Conservation (phyloP, 2,113 vertebrate species). For the Panthera tigris region DNA sequence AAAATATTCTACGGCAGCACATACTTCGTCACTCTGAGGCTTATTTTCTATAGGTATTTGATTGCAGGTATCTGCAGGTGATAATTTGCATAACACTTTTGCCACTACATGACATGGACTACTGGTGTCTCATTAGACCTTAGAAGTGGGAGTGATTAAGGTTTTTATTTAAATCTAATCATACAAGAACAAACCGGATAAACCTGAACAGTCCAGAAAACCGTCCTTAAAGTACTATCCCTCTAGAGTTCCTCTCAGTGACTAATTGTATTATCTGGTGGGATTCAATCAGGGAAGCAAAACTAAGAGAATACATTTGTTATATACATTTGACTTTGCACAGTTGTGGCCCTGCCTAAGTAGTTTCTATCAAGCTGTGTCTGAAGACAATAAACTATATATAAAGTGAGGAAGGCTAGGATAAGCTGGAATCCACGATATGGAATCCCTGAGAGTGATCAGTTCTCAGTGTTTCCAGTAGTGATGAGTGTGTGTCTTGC, state of each 20-base stretch:
- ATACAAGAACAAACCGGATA: background rate
- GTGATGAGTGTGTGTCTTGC: background rate
- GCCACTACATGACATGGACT: background rate
- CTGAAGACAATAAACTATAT: background rate
- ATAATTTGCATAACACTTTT: conserved; percentile 7
- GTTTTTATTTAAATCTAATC: background rate
- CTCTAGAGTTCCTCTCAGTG: background rate
- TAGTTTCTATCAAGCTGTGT: background rate
- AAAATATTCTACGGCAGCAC: background rate
- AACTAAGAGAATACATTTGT: background rate
- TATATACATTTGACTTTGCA: background rate
- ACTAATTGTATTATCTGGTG: background rate
- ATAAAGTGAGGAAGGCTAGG: background rate
- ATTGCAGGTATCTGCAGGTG: conserved; percentile 32
- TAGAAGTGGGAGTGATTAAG: background rate
- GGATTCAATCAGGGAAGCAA: background rate
- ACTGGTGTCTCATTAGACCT: background rate
- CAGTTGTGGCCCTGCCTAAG: background rate
- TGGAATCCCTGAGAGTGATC: background rate
- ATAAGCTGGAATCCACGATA: background rate
- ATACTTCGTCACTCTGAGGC: background rate
- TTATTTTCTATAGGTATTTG: conserved; percentile 25
- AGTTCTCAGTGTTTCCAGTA: background rate
- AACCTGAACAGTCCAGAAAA: background rate
- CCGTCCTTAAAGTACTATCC: background rate